phyloP scores from a whole-genome alignment of 1,140 invertebrate species.

The Drosophila elegans region DNA sequence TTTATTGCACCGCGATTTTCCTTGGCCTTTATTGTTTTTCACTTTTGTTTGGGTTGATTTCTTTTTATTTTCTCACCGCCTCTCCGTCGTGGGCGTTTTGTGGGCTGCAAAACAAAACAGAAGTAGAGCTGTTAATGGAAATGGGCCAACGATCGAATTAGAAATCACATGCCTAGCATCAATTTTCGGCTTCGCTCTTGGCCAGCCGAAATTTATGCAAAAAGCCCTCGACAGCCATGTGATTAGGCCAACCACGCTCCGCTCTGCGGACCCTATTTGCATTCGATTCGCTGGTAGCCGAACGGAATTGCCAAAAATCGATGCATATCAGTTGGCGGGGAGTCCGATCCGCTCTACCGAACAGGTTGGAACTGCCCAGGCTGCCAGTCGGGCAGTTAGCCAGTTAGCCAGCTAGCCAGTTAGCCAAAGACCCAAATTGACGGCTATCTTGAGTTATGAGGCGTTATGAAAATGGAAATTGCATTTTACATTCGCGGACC shows the following conservation, averaged over 20 bases:
- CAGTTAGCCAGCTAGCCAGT: constrained; percentile 15
- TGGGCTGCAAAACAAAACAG: constrained; percentile 53
- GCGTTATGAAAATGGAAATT: constrained; percentile 66
- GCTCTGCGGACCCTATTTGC: constrained; percentile 62
- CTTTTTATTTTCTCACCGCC: constrained; percentile 43
- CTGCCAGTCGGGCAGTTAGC: constrained; percentile 1
- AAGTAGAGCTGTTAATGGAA: constrained; percentile 50
- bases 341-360: constrained; percentile 3
- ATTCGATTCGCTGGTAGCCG: constrained; percentile 57
- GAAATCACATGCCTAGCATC: constrained; percentile 41
- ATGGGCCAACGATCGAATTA: constrained; percentile 57
- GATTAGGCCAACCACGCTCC: constrained; percentile 39
- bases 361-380: constrained; percentile 10
- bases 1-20: constrained; percentile 65
- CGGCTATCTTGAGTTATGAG: constrained; percentile 65
- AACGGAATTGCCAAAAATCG: constrained; percentile 64
- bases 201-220: constrained; percentile 49
- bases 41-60: constrained; percentile 55
- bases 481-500: constrained; percentile 44
- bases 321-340: constrained; percentile 48
- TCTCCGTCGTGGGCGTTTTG: constrained; percentile 48
- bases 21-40: constrained; percentile 61
- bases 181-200: constrained; percentile 20
- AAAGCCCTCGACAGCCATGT: constrained; percentile 34
- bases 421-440: constrained; percentile 29